These are phyloP conservation scores for Apus apus DNA, from an alignment of 2,113 vertebrate genomes.

Conservation along the genomic window DNA sequence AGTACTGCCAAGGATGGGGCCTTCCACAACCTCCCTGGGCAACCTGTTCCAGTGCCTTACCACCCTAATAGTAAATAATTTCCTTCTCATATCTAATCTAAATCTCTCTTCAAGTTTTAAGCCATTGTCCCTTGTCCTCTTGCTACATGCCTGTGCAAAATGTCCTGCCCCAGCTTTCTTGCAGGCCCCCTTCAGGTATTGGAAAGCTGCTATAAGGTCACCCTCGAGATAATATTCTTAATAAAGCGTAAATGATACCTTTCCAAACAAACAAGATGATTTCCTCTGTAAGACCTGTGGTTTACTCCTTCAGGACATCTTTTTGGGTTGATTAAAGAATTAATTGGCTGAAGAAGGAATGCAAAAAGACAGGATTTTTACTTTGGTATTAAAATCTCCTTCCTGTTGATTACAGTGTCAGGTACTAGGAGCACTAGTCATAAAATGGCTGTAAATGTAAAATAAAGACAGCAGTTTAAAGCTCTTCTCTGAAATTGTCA, in stretches of 20 bases:
- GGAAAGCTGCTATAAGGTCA: too few species aligned
- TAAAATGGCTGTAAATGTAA: neutral
- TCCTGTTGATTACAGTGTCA: neutral
- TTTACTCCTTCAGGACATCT: neutral
- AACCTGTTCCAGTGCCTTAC: too few species aligned
- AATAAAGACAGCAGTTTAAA: neutral
- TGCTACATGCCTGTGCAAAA: too few species aligned
- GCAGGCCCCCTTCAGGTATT: too few species aligned
- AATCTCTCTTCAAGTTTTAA: too few species aligned
- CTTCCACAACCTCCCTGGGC: too few species aligned
- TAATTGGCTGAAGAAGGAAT: neutral
- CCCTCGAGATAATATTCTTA: neutral
- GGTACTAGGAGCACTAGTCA: neutral
- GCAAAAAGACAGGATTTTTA: neutral
- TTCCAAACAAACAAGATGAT: neutral
- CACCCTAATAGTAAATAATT: too few species aligned
- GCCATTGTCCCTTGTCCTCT: too few species aligned
- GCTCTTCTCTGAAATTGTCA: neutral
- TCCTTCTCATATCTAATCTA: too few species aligned
- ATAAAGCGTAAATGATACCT: neutral
- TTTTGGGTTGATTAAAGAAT: neutral
- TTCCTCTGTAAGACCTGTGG: neutral
- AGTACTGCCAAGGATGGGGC: too few species aligned
- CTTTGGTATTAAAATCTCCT: neutral
- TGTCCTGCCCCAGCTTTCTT: too few species aligned